These are phyloP conservation scores for Myotis planiceps DNA, from an alignment of 2,797 vertebrate species.

Conservation along the genomic window DNA sequence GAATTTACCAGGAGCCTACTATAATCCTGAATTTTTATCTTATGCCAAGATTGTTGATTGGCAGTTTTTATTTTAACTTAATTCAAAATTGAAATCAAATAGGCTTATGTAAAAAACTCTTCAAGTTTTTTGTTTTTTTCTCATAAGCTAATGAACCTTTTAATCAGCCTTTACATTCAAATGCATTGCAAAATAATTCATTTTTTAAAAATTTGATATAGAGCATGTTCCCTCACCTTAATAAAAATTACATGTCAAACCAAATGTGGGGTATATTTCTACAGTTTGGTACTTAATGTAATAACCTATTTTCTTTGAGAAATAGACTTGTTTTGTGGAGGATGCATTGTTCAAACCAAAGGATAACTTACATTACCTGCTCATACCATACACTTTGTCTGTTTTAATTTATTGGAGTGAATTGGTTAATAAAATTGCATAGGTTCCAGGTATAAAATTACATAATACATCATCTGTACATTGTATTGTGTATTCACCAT, in stretches of 20 bases:
- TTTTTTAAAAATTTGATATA: not conserved
- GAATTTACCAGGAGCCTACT: not conserved
- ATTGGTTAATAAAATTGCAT: not conserved
- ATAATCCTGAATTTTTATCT: not conserved
- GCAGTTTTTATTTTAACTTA: not conserved
- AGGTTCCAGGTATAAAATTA: not conserved
- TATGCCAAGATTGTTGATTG: not conserved
- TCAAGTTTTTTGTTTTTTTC: not conserved
- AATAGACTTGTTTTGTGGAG: not conserved
- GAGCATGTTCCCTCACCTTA: not conserved
- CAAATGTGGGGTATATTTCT: not conserved
- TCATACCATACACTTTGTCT: not conserved
- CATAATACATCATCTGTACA: not conserved
- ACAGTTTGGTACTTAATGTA: not conserved
- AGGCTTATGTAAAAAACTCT: not conserved
- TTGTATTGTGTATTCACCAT: not conserved
- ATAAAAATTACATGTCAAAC: slow-evolving; percentile 7
- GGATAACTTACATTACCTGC: not conserved
- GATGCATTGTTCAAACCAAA: not conserved
- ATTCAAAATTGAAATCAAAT: slow-evolving; percentile 5
- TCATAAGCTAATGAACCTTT: not conserved
- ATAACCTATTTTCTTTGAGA: not conserved
- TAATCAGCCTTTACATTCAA: not conserved
- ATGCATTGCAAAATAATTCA: not conserved
- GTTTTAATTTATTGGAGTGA: not conserved